Conservation (phyloP, 2,888 invertebrate species). For the Sinopyrophorus schimmeli region DNA sequence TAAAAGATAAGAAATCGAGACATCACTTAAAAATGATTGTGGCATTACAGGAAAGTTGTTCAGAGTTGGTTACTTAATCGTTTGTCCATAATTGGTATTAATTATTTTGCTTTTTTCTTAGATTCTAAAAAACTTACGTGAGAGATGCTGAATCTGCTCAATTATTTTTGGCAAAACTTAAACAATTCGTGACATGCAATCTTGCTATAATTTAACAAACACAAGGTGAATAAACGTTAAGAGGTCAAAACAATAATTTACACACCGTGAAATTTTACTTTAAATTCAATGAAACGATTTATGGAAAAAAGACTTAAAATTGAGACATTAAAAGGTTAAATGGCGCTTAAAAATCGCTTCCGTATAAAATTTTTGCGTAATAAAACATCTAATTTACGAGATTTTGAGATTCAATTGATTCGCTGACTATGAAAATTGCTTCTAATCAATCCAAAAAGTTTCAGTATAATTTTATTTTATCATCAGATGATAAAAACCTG, state of each 20-base stretch:
- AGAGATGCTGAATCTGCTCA: conserved; percentile 8
- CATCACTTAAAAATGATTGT: too few relatives aligned
- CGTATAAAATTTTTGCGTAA: conserved; percentile 31
- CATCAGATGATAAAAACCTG: conserved; percentile 27
- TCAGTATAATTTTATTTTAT: conserved; percentile 26
- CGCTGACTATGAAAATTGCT: conserved; percentile 22
- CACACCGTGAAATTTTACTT: conserved; percentile 8
- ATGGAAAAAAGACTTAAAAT: conserved; percentile 15
- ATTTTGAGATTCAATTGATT: conserved; percentile 27
- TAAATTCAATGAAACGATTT: conserved; percentile 15
- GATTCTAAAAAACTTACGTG: conserved; percentile 6
- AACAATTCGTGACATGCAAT: conserved; percentile 11
- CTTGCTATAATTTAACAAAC: conserved; percentile 11
- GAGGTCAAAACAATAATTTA: conserved; percentile 9
- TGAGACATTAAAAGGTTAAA: conserved; percentile 20
- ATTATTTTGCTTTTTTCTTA: conserved; percentile 1
- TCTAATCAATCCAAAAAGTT: conserved; percentile 25
- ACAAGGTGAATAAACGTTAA: conserved; percentile 13
- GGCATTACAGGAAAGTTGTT: too few relatives aligned
- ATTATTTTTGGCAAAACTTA: conserved; percentile 13
- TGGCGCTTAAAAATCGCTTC: conserved; percentile 17
- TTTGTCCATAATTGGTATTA: conserved; percentile 2
- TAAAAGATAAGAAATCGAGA: too few relatives aligned
- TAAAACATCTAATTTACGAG: conserved; percentile 35
- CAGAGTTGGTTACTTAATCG: too few relatives aligned